Evolutionary conservation across 2,888 invertebrate genomes (phyloP), one percentile per base, ranked within the genome.

Genomic region (Congeria kusceri): DNA sequence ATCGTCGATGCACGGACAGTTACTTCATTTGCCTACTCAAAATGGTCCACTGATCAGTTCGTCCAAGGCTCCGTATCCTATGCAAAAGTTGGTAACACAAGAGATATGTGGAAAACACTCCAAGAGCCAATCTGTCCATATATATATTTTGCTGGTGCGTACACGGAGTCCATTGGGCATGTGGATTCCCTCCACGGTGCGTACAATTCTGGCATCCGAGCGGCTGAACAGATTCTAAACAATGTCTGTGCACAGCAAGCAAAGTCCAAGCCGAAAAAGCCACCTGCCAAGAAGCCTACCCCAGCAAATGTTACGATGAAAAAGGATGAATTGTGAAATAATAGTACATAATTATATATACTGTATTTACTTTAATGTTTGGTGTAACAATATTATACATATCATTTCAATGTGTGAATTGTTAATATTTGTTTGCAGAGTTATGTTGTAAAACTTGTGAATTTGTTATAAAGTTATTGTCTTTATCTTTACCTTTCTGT

Each of bases 71-170:
- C 82, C 28, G 70, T 72, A 15, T 80, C 88, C 2, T 91, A 88
- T 69, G 88, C 91, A 32, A 80, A 71, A 78, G 87, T 88, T 68
- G 90, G 90, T 80, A 80, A 73, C 65, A 70, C 27, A 20, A 69
- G 76, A 11, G 63, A 71, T 0, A 25, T 87, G 18, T 89, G 87
- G 87, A 78, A 87, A 56, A 78, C 72, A 0, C 73, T 90, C 18
- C 63, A 85, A 0, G 47, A 80, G 53, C 90, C 91, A 0, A 68
- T 87, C 13, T 91, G 91, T 65, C 91, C 91, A 1, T 77, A 86
- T 64, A 80, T 91, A 18, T 90, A 87, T 74, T 88, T 91, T 83
- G 91, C 89, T 28, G 90, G 90, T 0, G 88, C 89, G 23, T 83
- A 90, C 70, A 87, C 89, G n/a, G 73, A 83, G 25, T 44, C 71